Conservation (phyloP, 2,888 invertebrate species). For the Sphaerophoria taeniata region DNA sequence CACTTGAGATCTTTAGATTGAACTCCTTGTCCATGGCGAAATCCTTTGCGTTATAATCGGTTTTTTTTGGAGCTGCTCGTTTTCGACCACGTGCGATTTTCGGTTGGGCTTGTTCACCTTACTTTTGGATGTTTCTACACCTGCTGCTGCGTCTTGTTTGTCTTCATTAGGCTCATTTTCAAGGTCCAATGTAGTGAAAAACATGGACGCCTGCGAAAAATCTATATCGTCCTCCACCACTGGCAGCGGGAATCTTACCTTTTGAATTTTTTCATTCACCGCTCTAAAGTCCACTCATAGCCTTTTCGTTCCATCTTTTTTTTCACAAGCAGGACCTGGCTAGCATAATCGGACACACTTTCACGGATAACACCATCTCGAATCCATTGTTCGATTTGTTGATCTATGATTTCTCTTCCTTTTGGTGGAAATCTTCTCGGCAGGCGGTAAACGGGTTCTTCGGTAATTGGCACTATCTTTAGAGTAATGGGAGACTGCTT, state of each 20-base stretch:
- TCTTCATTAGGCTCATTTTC: constrained; percentile 6
- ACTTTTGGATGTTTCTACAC: constrained; percentile 27
- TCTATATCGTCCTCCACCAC: no score
- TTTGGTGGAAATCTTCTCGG: constrained; percentile 44
- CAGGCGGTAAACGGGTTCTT: constrained; percentile 38
- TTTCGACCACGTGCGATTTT: constrained; percentile 77
- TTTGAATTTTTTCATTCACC: background rate
- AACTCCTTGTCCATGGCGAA: constrained; percentile 87
- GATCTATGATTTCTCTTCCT: constrained; percentile 35
- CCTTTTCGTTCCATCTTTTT: constrained; percentile 73
- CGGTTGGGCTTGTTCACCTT: constrained; percentile 57
- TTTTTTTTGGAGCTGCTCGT: constrained; percentile 83
- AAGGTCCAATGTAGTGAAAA: constrained; percentile 76
- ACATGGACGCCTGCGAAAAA: constrained; percentile 67
- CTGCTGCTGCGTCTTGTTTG: constrained; percentile 39
- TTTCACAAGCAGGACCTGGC: constrained; percentile 75
- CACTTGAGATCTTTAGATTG: constrained; percentile 95
- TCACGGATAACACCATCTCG: constrained; percentile 36
- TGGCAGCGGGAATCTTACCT: no score
- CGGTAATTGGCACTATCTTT: constrained; percentile 43
- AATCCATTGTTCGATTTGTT: constrained; percentile 3
- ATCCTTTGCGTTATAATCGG: constrained; percentile 86
- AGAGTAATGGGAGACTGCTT: constrained; percentile 26
- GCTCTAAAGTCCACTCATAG: constrained; percentile 73
- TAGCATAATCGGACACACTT: constrained; percentile 73